phyloP scores from a whole-genome alignment of 1,140 invertebrate species.

The Temnothorax nylanderi region DNA sequence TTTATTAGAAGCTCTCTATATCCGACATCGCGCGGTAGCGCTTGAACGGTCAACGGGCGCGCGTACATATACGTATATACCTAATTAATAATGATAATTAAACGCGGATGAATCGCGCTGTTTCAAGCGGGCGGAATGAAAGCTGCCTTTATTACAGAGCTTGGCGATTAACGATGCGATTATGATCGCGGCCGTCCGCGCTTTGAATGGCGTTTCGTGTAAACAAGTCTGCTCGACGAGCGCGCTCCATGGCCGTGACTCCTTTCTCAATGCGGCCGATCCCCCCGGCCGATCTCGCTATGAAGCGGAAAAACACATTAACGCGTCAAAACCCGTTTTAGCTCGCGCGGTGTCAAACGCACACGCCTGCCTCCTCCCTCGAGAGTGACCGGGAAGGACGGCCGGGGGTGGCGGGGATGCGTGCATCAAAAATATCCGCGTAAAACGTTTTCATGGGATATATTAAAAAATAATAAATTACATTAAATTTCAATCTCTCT shows the following conservation, averaged over 20 bases:
- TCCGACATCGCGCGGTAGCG: neutral
- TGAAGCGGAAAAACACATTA: conserved; percentile 63
- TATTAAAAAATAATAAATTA: conserved; percentile 74
- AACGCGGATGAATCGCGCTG: conserved; percentile 8
- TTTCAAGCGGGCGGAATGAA: conserved; percentile 6
- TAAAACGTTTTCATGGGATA: conserved; percentile 67
- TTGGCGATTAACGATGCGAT: conserved; percentile 41
- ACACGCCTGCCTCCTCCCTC: conserved; percentile 52
- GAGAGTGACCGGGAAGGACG: conserved; percentile 40
- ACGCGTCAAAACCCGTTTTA: conserved; percentile 62
- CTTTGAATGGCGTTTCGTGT: conserved; percentile 44
- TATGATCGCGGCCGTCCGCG: conserved; percentile 35
- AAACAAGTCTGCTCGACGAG: conserved; percentile 51
- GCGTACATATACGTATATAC: neutral
- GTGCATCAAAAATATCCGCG: conserved; percentile 57
- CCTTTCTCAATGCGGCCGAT: conserved; percentile 41
- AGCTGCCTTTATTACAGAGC: conserved; percentile 30
- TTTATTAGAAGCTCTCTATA: conserved; percentile 7
- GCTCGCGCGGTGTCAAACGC: conserved; percentile 62
- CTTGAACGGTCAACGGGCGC: neutral
- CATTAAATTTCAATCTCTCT: conserved; percentile 68
- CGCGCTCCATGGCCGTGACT: conserved; percentile 30
- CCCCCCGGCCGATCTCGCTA: conserved; percentile 34
- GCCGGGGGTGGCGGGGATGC: neutral
- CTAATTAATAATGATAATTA: conserved; percentile 45